Evolutionary conservation across 2,888 invertebrate genomes (phyloP).

Genomic region (Deroplatys truncata): DNA sequence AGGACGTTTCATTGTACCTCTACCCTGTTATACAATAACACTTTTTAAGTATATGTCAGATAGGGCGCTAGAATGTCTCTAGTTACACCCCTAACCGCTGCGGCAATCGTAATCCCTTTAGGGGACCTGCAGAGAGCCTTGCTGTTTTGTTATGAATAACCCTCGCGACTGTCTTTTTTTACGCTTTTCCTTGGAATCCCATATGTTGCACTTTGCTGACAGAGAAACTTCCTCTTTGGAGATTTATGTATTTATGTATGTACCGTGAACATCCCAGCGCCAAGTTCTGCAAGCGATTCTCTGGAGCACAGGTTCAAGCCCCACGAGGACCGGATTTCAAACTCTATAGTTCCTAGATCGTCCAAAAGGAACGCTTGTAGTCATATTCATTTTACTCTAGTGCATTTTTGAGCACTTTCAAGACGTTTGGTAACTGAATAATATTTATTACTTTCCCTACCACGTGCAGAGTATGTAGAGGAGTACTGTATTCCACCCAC

Average conservation of each 20-base stretch:
- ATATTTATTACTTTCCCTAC: no score
- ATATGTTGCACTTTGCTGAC: background rate
- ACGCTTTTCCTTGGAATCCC: background rate
- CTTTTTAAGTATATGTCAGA: background rate
- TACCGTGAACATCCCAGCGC: background rate
- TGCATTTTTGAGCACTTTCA: no score
- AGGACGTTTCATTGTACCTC: no score
- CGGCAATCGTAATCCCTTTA: background rate
- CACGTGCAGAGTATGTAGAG: no score
- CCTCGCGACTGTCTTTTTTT: background rate
- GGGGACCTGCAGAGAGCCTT: background rate
- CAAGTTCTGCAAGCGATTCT: background rate
- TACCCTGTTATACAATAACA: no score
- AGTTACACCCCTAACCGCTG: background rate
- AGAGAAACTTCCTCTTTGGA: background rate
- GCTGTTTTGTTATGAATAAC: constrained; percentile 2
- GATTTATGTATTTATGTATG: background rate
- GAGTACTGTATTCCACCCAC: no score
- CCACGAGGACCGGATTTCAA: background rate
- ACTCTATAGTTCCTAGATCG: no score
- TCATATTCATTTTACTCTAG: no score
- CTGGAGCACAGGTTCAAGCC: background rate
- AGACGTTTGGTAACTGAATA: no score
- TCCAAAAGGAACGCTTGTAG: no score
- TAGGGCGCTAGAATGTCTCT: background rate